Percentiles rank a stretch among this genome's conserved stretches.
Conservation (phyloP, 2,888 invertebrate species). For the Dryobota labecula region DNA sequence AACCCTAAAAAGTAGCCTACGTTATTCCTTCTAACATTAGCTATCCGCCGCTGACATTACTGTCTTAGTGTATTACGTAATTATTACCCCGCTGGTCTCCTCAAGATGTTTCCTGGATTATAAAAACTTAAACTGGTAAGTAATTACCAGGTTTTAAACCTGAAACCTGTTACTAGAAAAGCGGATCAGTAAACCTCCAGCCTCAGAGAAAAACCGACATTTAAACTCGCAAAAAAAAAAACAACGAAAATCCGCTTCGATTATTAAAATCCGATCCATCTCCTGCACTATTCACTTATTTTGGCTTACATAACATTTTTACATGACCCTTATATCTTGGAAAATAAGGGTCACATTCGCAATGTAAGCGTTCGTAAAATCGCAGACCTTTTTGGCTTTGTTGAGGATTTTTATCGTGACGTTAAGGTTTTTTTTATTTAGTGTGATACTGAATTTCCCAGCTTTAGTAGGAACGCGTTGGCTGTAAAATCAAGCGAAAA, state of each 20-base stretch:
- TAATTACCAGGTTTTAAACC: background rate
- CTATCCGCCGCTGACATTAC: no score
- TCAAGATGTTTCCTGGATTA: background rate
- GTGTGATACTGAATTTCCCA: conserved; percentile 69
- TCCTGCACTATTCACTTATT: conserved; percentile 62
- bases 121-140: background rate
- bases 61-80: no score
- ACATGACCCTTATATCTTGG: conserved; percentile 59
- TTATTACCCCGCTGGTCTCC: no score
- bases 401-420: conserved; percentile 80
- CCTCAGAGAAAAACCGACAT: background rate
- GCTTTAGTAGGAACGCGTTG: conserved; percentile 39
- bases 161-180: background rate
- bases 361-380: conserved; percentile 65
- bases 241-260: conserved; percentile 32
- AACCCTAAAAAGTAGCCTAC: no score
- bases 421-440: conserved; percentile 80
- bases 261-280: conserved; percentile 32
- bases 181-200: background rate
- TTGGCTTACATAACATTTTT: conserved; percentile 65
- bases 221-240: background rate
- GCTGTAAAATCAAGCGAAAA: conserved; percentile 22
- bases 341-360: conserved; percentile 70
- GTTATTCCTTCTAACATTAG: no score
- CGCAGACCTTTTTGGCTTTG: conserved; percentile 75